Percentiles rank a stretch among this genome's conserved stretches.
These are phyloP conservation scores for Drosophila melanosoma DNA, from an alignment of 2,888 invertebrate genomes.

Conservation along the genomic window DNA sequence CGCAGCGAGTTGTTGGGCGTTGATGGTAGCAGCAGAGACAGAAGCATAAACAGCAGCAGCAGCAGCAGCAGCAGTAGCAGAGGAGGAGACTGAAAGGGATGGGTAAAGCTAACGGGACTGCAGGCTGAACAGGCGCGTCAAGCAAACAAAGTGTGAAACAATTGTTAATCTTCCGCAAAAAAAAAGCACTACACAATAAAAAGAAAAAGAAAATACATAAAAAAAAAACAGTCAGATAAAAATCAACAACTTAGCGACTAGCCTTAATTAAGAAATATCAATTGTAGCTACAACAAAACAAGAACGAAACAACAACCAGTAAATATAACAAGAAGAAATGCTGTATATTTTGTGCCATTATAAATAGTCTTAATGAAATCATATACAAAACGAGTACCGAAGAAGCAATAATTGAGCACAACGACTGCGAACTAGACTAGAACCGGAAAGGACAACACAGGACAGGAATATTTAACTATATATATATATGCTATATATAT, in stretches of 20 bases:
- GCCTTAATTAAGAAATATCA: slow-evolving; percentile 44
- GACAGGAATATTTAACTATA: background rate
- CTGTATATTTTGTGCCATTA: slow-evolving; percentile 80
- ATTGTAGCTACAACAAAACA: slow-evolving; percentile 34
- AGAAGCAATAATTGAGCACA: slow-evolving; percentile 72
- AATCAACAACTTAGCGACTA: slow-evolving; percentile 19
- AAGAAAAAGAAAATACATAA: background rate
- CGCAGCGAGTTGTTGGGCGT: slow-evolving; percentile 43
- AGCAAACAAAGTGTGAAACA: slow-evolving; percentile 39
- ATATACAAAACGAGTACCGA: slow-evolving; percentile 51
- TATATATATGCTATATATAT: no score
- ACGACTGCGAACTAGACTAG: slow-evolving; percentile 46
- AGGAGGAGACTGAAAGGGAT: slow-evolving; percentile 5
- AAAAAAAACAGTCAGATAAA: slow-evolving; percentile 4
- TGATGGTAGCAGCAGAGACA: slow-evolving; percentile 41
- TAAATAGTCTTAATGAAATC: slow-evolving; percentile 56
- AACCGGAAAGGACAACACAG: background rate
- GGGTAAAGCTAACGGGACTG: slow-evolving; percentile 26
- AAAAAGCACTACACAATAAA: background rate
- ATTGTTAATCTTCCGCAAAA: slow-evolving; percentile 50
- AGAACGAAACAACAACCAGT: slow-evolving; percentile 29
- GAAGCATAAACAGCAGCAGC: slow-evolving; percentile 15
- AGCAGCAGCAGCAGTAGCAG: slow-evolving; percentile 37
- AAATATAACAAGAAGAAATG: slow-evolving; percentile 41
- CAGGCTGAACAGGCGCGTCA: slow-evolving; percentile 24